Evolutionary conservation across 2,888 invertebrate genomes (phyloP).

Genomic region (Scaptomyza parva): DNA sequence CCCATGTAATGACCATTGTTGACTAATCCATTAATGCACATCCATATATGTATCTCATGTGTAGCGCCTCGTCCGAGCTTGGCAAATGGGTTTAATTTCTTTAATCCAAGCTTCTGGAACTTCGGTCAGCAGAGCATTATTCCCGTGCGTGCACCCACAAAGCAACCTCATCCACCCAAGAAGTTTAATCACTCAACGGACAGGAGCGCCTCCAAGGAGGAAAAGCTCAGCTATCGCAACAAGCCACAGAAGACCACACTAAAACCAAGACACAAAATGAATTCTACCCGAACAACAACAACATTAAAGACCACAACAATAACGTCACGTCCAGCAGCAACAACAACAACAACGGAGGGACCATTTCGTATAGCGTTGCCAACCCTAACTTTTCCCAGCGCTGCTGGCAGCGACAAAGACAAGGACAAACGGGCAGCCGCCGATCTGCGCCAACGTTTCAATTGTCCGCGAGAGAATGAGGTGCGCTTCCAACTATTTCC

Average conservation of each 20-base stretch:
- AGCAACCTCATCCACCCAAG: constrained; percentile 65
- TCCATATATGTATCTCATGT: constrained; percentile 16
- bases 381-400: constrained; percentile 66
- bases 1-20: constrained; percentile 66
- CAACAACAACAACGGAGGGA: constrained; percentile 68
- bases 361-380: constrained; percentile 82
- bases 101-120: constrained; percentile 75
- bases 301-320: constrained; percentile 36
- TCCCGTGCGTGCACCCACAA: constrained; percentile 51
- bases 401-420: constrained; percentile 81
- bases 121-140: constrained; percentile 74
- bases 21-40: constrained; percentile 27
- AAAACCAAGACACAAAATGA: constrained; percentile 38
- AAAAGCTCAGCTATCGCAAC: constrained; percentile 53
- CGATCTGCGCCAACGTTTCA: constrained; percentile 71
- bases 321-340: constrained; percentile 26
- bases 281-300: constrained; percentile 30
- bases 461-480: constrained; percentile 85
- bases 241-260: constrained; percentile 38
- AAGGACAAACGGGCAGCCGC: constrained; percentile 72
- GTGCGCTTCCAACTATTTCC: constrained; percentile 85
- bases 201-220: constrained; percentile 53
- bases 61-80: constrained; percentile 69
- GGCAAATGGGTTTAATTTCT: constrained; percentile 76
- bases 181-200: constrained; percentile 49